A percentile compares a stretch with the other conserved stretches of the same genome.
Conservation (phyloP, 37 sponge, comb jelly and placozoan genomes). For the Axinella damicornis region DNA sequence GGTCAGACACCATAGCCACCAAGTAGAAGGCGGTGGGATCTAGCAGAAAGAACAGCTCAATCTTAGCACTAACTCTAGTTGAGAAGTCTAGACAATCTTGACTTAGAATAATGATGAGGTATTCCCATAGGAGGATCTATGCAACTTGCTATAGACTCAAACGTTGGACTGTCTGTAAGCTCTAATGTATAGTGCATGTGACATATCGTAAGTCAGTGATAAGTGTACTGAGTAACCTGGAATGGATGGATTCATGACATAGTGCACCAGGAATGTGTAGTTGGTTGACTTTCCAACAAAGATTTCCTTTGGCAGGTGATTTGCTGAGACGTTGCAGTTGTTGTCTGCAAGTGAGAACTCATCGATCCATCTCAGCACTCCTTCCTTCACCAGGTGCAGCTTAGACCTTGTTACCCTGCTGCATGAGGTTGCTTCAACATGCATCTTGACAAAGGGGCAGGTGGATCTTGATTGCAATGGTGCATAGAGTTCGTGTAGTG, state of each 20-base stretch:
- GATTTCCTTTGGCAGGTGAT: slow-evolving; percentile 25
- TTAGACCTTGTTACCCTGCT: slow-evolving; percentile 19
- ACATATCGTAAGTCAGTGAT: too few relatives aligned
- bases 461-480: too few relatives aligned
- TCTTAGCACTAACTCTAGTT: too few relatives aligned
- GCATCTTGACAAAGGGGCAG: slow-evolving; percentile 13
- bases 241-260: background rate
- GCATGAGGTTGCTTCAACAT: slow-evolving; percentile 36
- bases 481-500: background rate
- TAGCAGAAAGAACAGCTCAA: background rate
- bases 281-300: slow-evolving; percentile 29
- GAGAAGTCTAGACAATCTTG: too few relatives aligned
- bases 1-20: background rate
- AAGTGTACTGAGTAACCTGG: background rate
- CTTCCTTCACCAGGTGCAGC: slow-evolving; percentile 15
- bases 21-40: background rate
- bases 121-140: too few relatives aligned
- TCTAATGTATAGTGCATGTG: too few relatives aligned
- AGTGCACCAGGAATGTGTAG: slow-evolving; percentile 37
- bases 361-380: background rate
- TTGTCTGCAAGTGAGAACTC: background rate
- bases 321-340: slow-evolving; percentile 26
- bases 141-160: too few relatives aligned
- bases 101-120: too few relatives aligned
- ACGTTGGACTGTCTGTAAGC: too few relatives aligned